These are phyloP conservation scores for Sarcoramphus papa DNA, from an alignment of 2,797 vertebrate species.

Conservation along the genomic window DNA sequence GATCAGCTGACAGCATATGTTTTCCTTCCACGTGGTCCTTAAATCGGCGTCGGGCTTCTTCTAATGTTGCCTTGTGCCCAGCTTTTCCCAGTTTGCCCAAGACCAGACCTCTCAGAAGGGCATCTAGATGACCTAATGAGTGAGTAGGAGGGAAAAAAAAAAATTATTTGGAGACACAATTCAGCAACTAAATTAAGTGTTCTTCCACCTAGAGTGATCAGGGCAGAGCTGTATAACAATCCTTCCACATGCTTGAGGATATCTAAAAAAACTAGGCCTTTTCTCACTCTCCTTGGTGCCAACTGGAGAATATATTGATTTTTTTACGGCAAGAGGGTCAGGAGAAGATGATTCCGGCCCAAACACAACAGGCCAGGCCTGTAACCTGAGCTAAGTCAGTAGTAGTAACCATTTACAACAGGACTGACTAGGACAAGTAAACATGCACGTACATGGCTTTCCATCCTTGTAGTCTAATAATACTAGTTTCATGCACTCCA, in stretches of 20 bases:
- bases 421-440: background rate
- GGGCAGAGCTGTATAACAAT: background rate
- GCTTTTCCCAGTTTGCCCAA: slow-evolving; percentile 95
- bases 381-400: background rate
- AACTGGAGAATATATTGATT: background rate
- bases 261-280: background rate
- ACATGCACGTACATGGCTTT: accelerated
- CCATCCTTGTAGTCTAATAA: background rate
- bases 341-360: background rate
- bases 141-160: background rate
- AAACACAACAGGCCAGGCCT: background rate
- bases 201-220: background rate
- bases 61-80: slow-evolving; percentile 92
- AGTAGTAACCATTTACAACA: background rate
- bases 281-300: background rate
- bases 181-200: background rate
- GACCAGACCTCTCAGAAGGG: slow-evolving; percentile 90
- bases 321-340: background rate
- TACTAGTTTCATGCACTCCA: background rate
- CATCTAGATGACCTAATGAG: slow-evolving; percentile 88
- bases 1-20: slow-evolving; percentile 87
- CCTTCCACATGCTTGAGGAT: background rate
- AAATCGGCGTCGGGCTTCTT: slow-evolving; percentile 93
- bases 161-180: background rate
- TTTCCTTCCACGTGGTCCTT: slow-evolving; percentile 94